Percentiles rank a stretch among this genome's conserved stretches.
phyloP scores from a whole-genome alignment of 2,797 vertebrate genomes.

The Falco cherrug region DNA sequence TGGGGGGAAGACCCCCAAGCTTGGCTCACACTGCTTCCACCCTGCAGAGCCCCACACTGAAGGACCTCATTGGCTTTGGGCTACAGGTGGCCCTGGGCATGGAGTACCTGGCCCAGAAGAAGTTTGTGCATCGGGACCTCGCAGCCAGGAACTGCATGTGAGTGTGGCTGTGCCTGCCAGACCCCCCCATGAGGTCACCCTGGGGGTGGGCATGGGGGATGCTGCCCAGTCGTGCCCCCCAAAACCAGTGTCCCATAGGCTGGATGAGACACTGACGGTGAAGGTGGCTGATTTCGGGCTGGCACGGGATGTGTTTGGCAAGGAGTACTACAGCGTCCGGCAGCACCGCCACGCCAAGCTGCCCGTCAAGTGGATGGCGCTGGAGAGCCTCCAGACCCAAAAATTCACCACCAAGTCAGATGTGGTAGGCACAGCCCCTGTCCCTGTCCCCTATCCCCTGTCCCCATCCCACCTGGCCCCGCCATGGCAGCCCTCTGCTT shows the following conservation, averaged over 20 bases:
- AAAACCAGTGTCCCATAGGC: conserved; percentile 72
- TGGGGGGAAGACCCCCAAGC: rapidly evolving
- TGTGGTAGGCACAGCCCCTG: conserved; percentile 78
- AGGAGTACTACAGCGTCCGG: conserved; percentile 94
- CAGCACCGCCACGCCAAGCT: conserved; percentile 89
- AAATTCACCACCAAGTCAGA: conserved; percentile 98
- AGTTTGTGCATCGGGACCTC: conserved; percentile 97
- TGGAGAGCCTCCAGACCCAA: conserved; percentile 96
- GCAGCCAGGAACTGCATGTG: conserved; percentile 99
- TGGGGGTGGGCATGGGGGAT: not conserved
- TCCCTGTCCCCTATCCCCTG: rapidly evolving
- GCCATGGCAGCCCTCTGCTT: not conserved
- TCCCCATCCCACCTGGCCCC: not conserved
- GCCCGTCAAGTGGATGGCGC: conserved; percentile 98
- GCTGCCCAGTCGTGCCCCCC: not conserved
- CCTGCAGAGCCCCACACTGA: conserved; percentile 91
- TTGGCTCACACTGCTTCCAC: not conserved
- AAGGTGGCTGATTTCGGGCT: conserved; percentile 99
- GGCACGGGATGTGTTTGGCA: conserved; percentile 93
- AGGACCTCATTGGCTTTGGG: conserved; percentile 95
- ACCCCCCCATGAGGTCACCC: not conserved
- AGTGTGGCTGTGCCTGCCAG: conserved; percentile 33
- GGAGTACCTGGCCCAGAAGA: conserved; percentile 96
- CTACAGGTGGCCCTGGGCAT: conserved; percentile 95
- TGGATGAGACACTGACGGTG: conserved; percentile 92